Evolutionary conservation across 2,888 invertebrate genomes (phyloP).

Genomic region (Cephus nigrinus): DNA sequence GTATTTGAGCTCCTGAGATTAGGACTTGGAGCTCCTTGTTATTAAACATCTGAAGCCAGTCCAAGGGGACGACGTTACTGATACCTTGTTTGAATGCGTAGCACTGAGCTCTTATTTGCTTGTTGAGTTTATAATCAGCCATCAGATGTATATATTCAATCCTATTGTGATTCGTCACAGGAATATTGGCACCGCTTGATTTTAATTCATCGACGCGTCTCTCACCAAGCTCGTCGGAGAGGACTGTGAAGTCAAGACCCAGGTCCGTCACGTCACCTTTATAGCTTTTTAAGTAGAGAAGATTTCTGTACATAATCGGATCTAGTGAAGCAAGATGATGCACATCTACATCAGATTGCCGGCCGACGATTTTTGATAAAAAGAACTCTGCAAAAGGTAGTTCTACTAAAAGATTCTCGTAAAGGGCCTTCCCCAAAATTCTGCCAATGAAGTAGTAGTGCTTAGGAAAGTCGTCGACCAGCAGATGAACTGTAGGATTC

Average conservation of each 20-base stretch:
- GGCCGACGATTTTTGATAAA: slow-evolving; percentile 86
- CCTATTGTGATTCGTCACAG: slow-evolving; percentile 91
- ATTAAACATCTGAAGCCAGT: slow-evolving; percentile 96
- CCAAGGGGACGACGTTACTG: slow-evolving; percentile 88
- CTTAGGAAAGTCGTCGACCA: slow-evolving; percentile 86
- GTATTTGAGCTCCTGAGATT: slow-evolving; percentile 95
- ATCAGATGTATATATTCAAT: slow-evolving; percentile 97
- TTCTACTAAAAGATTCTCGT: slow-evolving; percentile 94
- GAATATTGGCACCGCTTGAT: slow-evolving; percentile 88
- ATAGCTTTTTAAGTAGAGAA: slow-evolving; percentile 88
- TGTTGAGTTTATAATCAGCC: slow-evolving; percentile 95
- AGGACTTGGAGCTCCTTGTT: slow-evolving; percentile 94
- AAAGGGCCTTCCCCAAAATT: slow-evolving; percentile 94
- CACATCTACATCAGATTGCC: slow-evolving; percentile 82
- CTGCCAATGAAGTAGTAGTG: slow-evolving; percentile 97
- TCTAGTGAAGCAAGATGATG: slow-evolving; percentile 95
- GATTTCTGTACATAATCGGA: slow-evolving; percentile 90
- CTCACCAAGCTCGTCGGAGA: slow-evolving; percentile 90
- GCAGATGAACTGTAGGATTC: slow-evolving; percentile 89
- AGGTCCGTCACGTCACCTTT: slow-evolving; percentile 87
- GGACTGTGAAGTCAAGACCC: slow-evolving; percentile 92
- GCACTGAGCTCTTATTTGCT: slow-evolving; percentile 88
- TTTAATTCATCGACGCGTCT: slow-evolving; percentile 91
- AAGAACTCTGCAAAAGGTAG: slow-evolving; percentile 97
- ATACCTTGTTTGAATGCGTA: slow-evolving; percentile 90